Evolutionary conservation across 2,113 vertebrate genomes (phyloP).

Genomic region (Siniperca knerii): DNA sequence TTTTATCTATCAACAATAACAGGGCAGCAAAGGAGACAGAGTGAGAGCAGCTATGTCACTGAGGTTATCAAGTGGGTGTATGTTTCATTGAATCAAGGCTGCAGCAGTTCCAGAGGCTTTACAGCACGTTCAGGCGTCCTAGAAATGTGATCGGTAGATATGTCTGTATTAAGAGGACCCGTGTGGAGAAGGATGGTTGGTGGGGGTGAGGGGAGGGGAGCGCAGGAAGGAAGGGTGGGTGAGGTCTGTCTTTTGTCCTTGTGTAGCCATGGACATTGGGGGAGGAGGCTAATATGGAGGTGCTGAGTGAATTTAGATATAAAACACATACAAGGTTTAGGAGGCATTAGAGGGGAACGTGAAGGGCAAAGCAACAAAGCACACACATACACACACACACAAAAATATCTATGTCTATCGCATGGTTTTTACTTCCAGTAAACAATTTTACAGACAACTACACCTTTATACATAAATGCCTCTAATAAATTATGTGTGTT

Average conservation of each 20-base stretch:
- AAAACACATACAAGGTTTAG: constrained; percentile 8
- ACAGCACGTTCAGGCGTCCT: constrained; percentile 31
- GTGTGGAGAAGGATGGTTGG: background rate
- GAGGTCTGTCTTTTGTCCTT: constrained; percentile 39
- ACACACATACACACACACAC: background rate
- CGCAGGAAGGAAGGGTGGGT: constrained; percentile 16
- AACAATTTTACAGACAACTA: background rate
- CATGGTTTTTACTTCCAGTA: background rate
- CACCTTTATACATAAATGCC: background rate
- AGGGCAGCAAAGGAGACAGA: background rate
- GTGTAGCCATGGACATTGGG: constrained; percentile 18
- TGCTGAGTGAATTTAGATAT: constrained; percentile 49
- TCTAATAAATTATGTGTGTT: background rate
- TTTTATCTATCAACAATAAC: constrained; percentile 38
- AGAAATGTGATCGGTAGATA: constrained; percentile 43
- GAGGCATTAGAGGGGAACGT: background rate
- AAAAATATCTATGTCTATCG: background rate
- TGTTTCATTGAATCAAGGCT: constrained; percentile 21
- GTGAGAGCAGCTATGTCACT: constrained; percentile 7
- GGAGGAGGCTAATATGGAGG: constrained; percentile 37
- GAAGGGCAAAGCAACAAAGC: constrained; percentile 34
- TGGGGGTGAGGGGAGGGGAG: background rate
- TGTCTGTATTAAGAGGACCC: background rate
- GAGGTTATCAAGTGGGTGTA: constrained; percentile 21
- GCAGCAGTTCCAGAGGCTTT: constrained; percentile 27